Evolutionary conservation across 1,140 invertebrate species (phyloP), one percentile per base, ranked within the genome.

Genomic region (Tetramorium parvispinum): DNA sequence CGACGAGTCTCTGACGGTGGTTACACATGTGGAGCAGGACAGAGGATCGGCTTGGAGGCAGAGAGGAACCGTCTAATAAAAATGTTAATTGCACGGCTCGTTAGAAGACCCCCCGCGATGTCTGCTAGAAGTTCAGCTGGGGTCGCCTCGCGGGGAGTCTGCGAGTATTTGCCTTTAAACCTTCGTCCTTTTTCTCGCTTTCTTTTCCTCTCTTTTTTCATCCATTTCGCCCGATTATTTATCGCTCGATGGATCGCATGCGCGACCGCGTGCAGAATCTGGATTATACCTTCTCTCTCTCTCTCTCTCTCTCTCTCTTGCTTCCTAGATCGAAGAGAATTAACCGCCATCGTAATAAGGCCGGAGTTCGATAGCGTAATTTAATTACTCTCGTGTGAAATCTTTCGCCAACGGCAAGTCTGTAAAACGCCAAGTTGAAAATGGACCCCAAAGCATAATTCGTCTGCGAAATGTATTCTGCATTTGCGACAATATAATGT

Each of bases 51-150:
- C 88, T 85, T 87, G 61, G 85, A 91, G 71, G 91, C 88, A 89
- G 51, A 83, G 63, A 68, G 43, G 87, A 86, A 85, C 87, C 83
- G 90, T 93, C 93, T 94, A 94, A 94, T 95, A 95, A 95, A 95
- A 95, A 95, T 95, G 93, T 95, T 95, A 94, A 95, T 95, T 94
- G 94, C 94, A 78, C 90, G 88, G 93, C 94, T 95, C 94, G 94
- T 95, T 95, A 95, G 94, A 93, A 88, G 91, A 92, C 94, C 94
- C 94, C 94, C 94, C 92, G 93, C 91, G 88, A 94, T 79, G 93
- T 88, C 91, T 87, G 89, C 93, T 92, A 93, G 93, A 92, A 94
- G 94, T 94, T 95, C 94, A 94, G 91, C 77, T 88, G 91, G 91
- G 94, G 94, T 95, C 93, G 92, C 94, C 81, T 93, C 79, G 93